Evolutionary conservation across 2,888 invertebrate species (phyloP).

Genomic region (Branchellion lobata): DNA sequence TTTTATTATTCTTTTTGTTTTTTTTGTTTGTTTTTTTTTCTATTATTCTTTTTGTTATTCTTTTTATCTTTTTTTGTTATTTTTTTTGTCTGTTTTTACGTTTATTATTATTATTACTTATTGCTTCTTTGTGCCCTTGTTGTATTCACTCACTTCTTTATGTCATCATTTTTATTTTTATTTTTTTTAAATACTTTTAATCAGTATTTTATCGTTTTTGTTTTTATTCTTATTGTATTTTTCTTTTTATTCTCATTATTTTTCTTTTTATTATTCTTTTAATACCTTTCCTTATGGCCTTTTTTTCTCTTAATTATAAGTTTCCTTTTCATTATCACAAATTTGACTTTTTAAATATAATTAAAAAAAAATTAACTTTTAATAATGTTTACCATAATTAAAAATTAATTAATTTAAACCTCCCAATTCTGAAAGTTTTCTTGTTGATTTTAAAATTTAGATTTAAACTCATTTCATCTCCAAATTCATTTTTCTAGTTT

Average conservation of each 20-base stretch:
- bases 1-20: no score
- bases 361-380: background rate
- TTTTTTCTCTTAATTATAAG: background rate
- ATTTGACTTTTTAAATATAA: background rate
- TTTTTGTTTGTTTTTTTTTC: no score
- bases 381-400: background rate
- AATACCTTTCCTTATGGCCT: background rate
- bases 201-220: background rate
- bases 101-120: no score
- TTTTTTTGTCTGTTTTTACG: no score
- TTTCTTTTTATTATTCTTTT: background rate
- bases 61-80: no score
- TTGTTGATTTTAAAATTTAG: background rate
- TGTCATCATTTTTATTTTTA: no score
- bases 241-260: constrained; percentile 2
- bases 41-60: no score
- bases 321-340: background rate
- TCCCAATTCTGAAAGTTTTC: background rate
- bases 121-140: no score
- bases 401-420: background rate
- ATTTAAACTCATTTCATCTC: background rate
- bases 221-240: background rate
- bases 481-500: no score
- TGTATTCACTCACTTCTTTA: no score
- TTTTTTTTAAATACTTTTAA: no score